These are phyloP conservation scores for Ochropleura plecta DNA, from an alignment of 2,888 invertebrate species.

Conservation along the genomic window DNA sequence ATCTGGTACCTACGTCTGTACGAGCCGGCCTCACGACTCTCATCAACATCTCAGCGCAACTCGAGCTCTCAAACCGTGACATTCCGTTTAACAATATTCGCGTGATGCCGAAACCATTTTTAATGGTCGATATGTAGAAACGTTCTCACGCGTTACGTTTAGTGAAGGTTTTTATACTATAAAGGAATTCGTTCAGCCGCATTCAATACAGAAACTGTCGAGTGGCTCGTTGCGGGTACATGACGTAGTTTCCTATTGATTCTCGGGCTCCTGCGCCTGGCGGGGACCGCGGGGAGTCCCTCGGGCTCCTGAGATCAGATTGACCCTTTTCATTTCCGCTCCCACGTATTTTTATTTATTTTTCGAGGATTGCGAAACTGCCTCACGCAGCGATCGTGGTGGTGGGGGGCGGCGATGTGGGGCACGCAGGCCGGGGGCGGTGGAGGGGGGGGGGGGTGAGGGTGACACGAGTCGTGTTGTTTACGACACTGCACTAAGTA, in stretches of 20 bases:
- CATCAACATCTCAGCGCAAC: slow-evolving; percentile 8
- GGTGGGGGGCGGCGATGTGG: slow-evolving; percentile 24
- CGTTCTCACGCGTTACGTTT: slow-evolving; percentile 52
- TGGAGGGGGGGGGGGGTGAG: slow-evolving; percentile 14
- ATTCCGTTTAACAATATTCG: slow-evolving; percentile 42
- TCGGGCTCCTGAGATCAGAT: slow-evolving; percentile 69
- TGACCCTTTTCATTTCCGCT: slow-evolving; percentile 79
- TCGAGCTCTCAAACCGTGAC: slow-evolving; percentile 40
- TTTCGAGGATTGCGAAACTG: slow-evolving; percentile 72
- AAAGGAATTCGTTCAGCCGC: slow-evolving; percentile 39
- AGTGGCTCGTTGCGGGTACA: slow-evolving; percentile 22
- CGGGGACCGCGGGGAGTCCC: slow-evolving; percentile 60
- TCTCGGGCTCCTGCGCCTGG: slow-evolving; percentile 19
- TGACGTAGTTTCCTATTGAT: slow-evolving; percentile 40
- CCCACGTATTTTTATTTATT: slow-evolving; percentile 76
- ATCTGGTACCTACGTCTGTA: background rate
- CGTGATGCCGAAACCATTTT: slow-evolving; percentile 42
- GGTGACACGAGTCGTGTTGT: slow-evolving; percentile 45
- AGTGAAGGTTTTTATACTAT: slow-evolving; percentile 35
- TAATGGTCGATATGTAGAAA: slow-evolving; percentile 32
- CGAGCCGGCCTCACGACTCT: background rate
- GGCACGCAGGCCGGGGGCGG: no score
- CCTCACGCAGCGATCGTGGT: slow-evolving; percentile 24
- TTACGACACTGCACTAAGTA: slow-evolving; percentile 63
- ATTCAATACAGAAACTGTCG: slow-evolving; percentile 26